Evolutionary conservation across 2,797 vertebrate species (phyloP), one percentile per base, ranked within the genome.

Genomic region (Odontamblyopus lacepedii): DNA sequence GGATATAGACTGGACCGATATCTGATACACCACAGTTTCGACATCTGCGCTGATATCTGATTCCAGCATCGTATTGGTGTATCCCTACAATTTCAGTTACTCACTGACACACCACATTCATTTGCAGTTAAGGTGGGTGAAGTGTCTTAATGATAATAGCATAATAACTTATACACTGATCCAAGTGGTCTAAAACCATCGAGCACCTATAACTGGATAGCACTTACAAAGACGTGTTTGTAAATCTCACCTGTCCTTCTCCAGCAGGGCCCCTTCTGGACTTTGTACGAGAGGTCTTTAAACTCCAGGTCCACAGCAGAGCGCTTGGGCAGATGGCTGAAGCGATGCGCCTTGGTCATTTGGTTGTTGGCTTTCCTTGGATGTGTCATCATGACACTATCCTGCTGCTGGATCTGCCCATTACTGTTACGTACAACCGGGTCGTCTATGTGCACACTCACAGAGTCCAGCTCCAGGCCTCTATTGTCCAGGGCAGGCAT

Each of bases 261-360:
- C 90, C 92, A 93, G 86, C 90, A 93, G 0, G 95, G 93, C 2
- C 97, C 96, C 82, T 97, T 96, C 9, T 93, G 94, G 77, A 98
- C 95, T 0, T 95, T 97, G 86, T 96, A 98, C 78, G 95, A 97
- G 74, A 98, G 83, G 80, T 98, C 95, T 2, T 85, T 88, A 78
- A 98, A 98, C 83, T 97, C 96, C 12, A 98, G 93, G 89, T 97
- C 95, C 78, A 98, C 96, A 0, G 95, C 90, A 0, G 95, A 95
- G 78, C 96, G 95, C 82, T 95, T 96, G 16, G 97, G 97, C 2
- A 98, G 93, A 82, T 97, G 96, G 61, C 95, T 96, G 83, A 98
- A 97, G 67, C 93, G 84, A 68, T 93, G 93, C 0, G 91, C 86
- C 6, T 93, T 88, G 0, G 81, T 91, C 75, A 91, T 85, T 64